These are phyloP conservation scores for Pontoporia blainvillei DNA, from an alignment of 2,113 vertebrate genomes.

Conservation along the genomic window DNA sequence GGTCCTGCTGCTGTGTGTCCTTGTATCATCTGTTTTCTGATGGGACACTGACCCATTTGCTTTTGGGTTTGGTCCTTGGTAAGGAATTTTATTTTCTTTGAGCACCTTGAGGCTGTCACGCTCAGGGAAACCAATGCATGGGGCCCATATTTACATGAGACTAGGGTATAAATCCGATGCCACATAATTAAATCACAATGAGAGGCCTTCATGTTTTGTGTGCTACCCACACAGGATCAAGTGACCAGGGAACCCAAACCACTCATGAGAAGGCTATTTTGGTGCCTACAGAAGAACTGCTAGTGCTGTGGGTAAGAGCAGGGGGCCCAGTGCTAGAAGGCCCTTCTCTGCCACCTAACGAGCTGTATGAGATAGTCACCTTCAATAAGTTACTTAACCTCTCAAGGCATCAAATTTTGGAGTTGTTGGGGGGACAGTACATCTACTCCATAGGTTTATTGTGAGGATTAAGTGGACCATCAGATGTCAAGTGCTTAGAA, in stretches of 20 bases:
- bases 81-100: background rate
- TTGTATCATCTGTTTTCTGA: background rate
- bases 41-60: background rate
- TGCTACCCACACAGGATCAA: background rate
- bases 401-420: background rate
- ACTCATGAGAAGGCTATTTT: background rate
- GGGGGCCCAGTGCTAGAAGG: accelerated
- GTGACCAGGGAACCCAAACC: background rate
- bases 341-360: background rate
- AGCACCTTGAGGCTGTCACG: background rate
- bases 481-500: background rate
- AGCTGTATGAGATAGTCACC: background rate
- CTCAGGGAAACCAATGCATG: accelerated
- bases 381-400: background rate
- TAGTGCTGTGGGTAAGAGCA: background rate
- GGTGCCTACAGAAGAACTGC: background rate
- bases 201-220: background rate
- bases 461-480: background rate
- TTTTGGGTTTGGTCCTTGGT: background rate
- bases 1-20: background rate
- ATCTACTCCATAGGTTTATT: background rate
- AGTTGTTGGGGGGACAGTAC: background rate
- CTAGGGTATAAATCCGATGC: background rate
- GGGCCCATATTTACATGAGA: background rate
- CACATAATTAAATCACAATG: background rate